Percentiles rank a stretch among this genome's conserved stretches.
These are phyloP conservation scores for Acrocyrtus sp. DNA, from an alignment of 2,888 invertebrate species.

Conservation along the genomic window DNA sequence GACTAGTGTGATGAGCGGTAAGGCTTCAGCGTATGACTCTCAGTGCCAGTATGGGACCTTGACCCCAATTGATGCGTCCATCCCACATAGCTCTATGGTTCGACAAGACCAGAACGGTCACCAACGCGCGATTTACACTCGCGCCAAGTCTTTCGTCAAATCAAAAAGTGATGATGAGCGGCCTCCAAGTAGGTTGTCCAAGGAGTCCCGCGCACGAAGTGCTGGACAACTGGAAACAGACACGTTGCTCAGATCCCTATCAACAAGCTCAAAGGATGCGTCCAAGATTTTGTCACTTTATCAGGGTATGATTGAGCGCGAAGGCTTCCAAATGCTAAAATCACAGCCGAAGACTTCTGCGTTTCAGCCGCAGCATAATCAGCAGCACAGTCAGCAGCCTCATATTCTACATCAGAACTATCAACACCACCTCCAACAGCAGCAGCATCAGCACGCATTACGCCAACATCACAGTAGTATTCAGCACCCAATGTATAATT, in stretches of 20 bases:
- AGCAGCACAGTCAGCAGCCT: constrained; percentile 10
- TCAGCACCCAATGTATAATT: not conserved
- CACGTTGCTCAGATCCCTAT: constrained; percentile 60
- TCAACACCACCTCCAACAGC: constrained; percentile 2
- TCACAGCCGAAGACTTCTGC: constrained; percentile 30
- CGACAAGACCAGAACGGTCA: constrained; percentile 34
- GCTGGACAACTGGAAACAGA: constrained; percentile 62
- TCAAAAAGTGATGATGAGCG: constrained; percentile 63
- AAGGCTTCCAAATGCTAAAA: constrained; percentile 33
- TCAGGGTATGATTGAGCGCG: constrained; percentile 59
- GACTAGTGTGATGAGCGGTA: constrained; percentile 51
- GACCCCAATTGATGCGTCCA: constrained; percentile 56
- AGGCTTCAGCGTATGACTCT: constrained; percentile 61
- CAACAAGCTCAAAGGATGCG: constrained; percentile 61
- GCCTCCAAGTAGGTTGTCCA: constrained; percentile 61
- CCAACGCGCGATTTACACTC: constrained; percentile 56
- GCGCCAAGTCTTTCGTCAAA: constrained; percentile 63
- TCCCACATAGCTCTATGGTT: constrained; percentile 23
- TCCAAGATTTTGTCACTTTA: constrained; percentile 61
- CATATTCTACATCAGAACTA: constrained; percentile 25
- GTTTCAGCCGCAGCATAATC: constrained; percentile 24
- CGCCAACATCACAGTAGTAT: constrained; percentile 13
- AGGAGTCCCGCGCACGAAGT: constrained; percentile 62
- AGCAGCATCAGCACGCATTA: constrained; percentile 1
- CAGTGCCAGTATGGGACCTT: constrained; percentile 61